Evolutionary conservation across 1,140 invertebrate species (phyloP).

Genomic region (Drosophila simulans): DNA sequence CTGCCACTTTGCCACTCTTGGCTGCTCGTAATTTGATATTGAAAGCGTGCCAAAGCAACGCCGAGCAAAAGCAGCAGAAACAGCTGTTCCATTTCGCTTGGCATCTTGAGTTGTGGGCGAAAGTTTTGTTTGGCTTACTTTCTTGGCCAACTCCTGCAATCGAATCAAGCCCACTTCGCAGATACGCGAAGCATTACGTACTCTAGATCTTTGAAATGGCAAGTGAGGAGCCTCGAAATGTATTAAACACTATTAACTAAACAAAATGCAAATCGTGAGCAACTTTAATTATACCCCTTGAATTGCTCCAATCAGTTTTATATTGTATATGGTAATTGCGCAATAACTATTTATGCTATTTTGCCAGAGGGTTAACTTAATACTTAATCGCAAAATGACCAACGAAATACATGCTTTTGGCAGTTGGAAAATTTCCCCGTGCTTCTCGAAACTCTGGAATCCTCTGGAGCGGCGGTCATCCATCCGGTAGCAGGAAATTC

Average conservation of each 20-base stretch:
- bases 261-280: too few species aligned
- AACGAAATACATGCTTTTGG: too few species aligned
- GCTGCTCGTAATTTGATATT: constrained; percentile 71
- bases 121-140: constrained; percentile 58
- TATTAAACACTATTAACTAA: not conserved
- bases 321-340: not conserved
- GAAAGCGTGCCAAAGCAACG: constrained; percentile 71
- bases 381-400: too few species aligned
- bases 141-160: constrained; percentile 32
- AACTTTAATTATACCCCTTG: too few species aligned
- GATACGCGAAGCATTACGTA: constrained; percentile 13
- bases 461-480: not conserved
- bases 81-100: constrained; percentile 78
- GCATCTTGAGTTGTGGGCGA: constrained; percentile 71
- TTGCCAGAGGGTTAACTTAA: not conserved
- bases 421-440: not conserved
- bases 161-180: constrained; percentile 10
- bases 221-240: not conserved
- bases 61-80: constrained; percentile 52
- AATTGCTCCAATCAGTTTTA: too few species aligned
- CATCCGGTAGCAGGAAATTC: constrained; percentile 58
- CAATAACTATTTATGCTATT: not conserved
- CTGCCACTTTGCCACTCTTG: constrained; percentile 50
- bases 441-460: not conserved
- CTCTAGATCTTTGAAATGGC: constrained; percentile 12